Conservation (phyloP, 1,140 invertebrate genomes). For the Galleria mellonella region DNA sequence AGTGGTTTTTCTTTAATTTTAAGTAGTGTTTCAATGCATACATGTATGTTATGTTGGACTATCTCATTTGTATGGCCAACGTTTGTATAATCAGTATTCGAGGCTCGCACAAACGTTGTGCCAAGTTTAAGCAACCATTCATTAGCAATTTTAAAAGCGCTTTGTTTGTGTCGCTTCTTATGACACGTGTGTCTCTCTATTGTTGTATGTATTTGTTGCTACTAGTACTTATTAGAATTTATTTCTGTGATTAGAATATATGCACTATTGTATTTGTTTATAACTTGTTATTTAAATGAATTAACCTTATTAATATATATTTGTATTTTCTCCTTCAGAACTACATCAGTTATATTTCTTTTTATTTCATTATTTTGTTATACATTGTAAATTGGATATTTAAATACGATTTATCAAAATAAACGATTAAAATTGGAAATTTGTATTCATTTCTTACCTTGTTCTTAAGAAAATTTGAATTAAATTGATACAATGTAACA, state of each 20-base stretch:
- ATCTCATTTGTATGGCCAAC: constrained; percentile 32
- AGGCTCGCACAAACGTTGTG: constrained; percentile 26
- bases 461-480: too few species aligned
- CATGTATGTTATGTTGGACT: constrained; percentile 21
- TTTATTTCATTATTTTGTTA: too few species aligned
- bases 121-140: constrained; percentile 47
- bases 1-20: background rate
- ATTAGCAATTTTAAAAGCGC: constrained; percentile 55
- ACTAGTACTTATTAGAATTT: background rate
- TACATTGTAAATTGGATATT: too few species aligned
- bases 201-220: constrained; percentile 9
- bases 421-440: too few species aligned
- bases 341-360: too few species aligned
- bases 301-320: too few species aligned
- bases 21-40: background rate
- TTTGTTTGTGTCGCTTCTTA: constrained; percentile 43
- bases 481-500: too few species aligned
- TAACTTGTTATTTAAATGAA: too few species aligned
- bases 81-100: constrained; percentile 44
- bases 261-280: too few species aligned
- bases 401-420: too few species aligned
- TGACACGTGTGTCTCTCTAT: constrained; percentile 35
- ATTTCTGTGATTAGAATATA: background rate
- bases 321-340: too few species aligned
- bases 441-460: too few species aligned